Conservation (phyloP, 2,888 invertebrate genomes). For the Crematogaster levior region DNA sequence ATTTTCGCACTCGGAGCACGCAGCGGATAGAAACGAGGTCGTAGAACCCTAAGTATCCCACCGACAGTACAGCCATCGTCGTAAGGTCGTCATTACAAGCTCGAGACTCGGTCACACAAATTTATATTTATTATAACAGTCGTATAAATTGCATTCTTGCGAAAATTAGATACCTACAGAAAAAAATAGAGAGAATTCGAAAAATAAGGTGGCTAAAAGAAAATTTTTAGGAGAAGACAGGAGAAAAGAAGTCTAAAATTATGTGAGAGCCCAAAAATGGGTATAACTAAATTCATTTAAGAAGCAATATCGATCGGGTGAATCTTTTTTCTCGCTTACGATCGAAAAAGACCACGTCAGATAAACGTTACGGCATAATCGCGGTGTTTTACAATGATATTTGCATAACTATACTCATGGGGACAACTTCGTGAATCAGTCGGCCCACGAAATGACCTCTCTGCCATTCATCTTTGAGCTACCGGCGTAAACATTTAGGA, state of each 20-base stretch:
- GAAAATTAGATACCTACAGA: neutral
- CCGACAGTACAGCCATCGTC: neutral
- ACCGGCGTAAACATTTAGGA: neutral
- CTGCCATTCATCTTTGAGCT: neutral
- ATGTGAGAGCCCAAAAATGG: neutral
- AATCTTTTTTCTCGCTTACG: neutral
- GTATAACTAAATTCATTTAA: neutral
- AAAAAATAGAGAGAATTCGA: neutral
- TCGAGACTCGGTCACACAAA: neutral
- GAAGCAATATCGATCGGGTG: neutral
- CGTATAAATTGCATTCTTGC: neutral
- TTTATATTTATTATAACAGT: conserved; percentile 13
- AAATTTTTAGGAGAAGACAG: neutral
- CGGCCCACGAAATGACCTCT: conserved; percentile 7
- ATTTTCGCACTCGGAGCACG: conserved; percentile 44
- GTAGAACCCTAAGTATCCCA: conserved; percentile 41
- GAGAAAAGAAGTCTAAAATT: neutral
- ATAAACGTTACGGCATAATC: neutral
- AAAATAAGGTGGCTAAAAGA: neutral
- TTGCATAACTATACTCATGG: conserved; percentile 2
- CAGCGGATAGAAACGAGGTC: conserved; percentile 46
- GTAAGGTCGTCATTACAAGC: conserved; percentile 10
- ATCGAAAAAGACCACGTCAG: neutral
- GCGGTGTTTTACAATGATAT: neutral
- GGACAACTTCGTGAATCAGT: neutral